phyloP scores from a whole-genome alignment of 1,140 invertebrate genomes.

The Scaptomyza pallida region DNA sequence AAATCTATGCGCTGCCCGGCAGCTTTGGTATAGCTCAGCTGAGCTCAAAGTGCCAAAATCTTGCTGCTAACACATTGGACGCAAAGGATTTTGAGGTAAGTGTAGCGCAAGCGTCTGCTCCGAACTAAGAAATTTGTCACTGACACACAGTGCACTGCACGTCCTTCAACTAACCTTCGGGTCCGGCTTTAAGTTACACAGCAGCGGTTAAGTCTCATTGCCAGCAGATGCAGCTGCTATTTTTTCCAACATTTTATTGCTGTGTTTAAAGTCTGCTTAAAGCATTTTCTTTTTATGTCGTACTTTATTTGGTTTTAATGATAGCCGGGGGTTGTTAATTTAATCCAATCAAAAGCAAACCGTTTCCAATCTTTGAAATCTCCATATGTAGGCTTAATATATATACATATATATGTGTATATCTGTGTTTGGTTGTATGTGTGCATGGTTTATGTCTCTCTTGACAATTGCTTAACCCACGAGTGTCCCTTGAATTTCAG shows the following conservation, averaged over 20 bases:
- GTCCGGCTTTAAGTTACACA: conserved; percentile 32
- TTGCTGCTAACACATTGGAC: conserved; percentile 85
- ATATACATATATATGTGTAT: too few relatives aligned
- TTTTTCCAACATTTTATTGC: conserved; percentile 21
- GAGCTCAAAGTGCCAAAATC: conserved; percentile 87
- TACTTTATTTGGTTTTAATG: conserved; percentile 28
- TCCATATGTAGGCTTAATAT: neutral
- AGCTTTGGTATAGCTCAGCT: conserved; percentile 92
- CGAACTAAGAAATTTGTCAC: neutral
- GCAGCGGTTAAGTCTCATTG: neutral
- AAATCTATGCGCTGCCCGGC: conserved; percentile 94
- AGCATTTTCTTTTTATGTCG: conserved; percentile 22
- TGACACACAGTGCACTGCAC: neutral
- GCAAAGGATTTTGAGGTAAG: conserved; percentile 89
- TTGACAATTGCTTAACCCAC: conserved; percentile 18
- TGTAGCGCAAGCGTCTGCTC: conserved; percentile 29
- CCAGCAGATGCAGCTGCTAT: conserved; percentile 5
- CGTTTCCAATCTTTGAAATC: conserved; percentile 24
- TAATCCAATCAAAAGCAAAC: conserved; percentile 32
- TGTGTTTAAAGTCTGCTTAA: conserved; percentile 6
- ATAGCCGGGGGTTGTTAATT: conserved; percentile 19
- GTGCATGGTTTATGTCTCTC: neutral
- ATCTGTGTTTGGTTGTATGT: neutral
- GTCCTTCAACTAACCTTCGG: conserved; percentile 65
- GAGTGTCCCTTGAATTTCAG: neutral